Evolutionary conservation across 2,797 vertebrate species (phyloP), one percentile per base, ranked within the genome.

Genomic region (Arrhamphus sclerolepis): DNA sequence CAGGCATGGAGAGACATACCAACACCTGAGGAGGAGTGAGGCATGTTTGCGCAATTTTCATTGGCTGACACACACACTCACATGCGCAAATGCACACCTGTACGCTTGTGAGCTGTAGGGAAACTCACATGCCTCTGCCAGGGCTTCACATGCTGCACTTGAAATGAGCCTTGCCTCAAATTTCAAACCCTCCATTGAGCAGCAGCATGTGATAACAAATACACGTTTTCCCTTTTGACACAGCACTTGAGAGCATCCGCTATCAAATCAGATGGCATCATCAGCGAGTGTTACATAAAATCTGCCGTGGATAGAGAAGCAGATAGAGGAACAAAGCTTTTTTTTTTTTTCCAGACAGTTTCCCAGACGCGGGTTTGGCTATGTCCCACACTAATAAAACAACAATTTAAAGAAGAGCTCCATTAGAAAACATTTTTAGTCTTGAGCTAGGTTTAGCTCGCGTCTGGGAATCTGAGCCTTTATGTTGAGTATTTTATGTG

Each of bases 1-100:
- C 43, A 56, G 55, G 66, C 72, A 57, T 39, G 53, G 55, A 70
- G 46, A 57, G 31, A 54, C 70, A 80, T 72, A 61, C 59, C 52
- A 14, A 66, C 72, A 80, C 64, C 29, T 21, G 22, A 41, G 14
- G 40, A 39, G 43, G n/a, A 66, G 21, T 44, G 26, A 53, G 56
- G 28, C 54, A 42, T 61, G 63, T 57, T 42, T 44, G 42, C 20
- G 56, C 46, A 57, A 49, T 66, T 71, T 64, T 50, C 51, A 78
- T 69, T 34, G 47, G 46, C 47, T 60, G 29, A 47, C 61, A 60
- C 38, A 46, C 19, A 11, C 46, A 26, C 38, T 24, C 20, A 6
- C 43, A 59, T 24, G 49, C 31, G 46, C 41, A 21, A 13, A 3
- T 24, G 39, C 39, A 9, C 48, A 68, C 22, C 39, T 51, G 56